phyloP scores from a whole-genome alignment of 2,113 vertebrate genomes.

The Gobio gobio region DNA sequence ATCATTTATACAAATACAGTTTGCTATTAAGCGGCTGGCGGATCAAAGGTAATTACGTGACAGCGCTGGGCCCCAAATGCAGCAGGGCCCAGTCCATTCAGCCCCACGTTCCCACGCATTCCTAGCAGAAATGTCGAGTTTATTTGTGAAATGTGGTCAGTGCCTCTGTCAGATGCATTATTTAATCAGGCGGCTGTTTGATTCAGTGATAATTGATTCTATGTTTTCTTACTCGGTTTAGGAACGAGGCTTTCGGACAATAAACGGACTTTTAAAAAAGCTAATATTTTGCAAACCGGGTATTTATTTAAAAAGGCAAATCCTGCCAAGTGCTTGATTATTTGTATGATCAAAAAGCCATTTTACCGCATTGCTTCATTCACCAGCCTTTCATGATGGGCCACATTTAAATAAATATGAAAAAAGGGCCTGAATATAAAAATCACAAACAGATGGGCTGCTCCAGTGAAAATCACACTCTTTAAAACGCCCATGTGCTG shows the following conservation, averaged over 20 bases:
- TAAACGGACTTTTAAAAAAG: slow-evolving; percentile 70
- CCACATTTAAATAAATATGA: slow-evolving; percentile 91
- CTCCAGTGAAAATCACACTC: slow-evolving; percentile 82
- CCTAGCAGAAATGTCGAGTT: slow-evolving; percentile 60
- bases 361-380: slow-evolving; percentile 72
- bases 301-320: slow-evolving; percentile 79
- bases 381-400: slow-evolving; percentile 81
- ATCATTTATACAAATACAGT: slow-evolving; percentile 59
- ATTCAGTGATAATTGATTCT: slow-evolving; percentile 61
- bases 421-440: slow-evolving; percentile 76
- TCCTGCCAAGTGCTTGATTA: slow-evolving; percentile 79
- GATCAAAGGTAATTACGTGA: slow-evolving; percentile 69
- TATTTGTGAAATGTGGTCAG: slow-evolving; percentile 69
- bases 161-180: slow-evolving; percentile 64
- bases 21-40: slow-evolving; percentile 57
- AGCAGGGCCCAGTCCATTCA: slow-evolving; percentile 37
- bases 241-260: slow-evolving; percentile 67
- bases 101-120: slow-evolving; percentile 43
- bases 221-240: slow-evolving; percentile 67
- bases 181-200: slow-evolving; percentile 63
- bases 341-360: slow-evolving; percentile 88
- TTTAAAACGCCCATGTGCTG: slow-evolving; percentile 82
- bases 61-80: slow-evolving; percentile 53
- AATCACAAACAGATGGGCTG: slow-evolving; percentile 93
- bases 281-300: slow-evolving; percentile 74